Percentiles rank a stretch among this genome's conserved stretches.
These are phyloP conservation scores for Perca schrenkii DNA, from an alignment of 2,113 vertebrate genomes.

Conservation along the genomic window DNA sequence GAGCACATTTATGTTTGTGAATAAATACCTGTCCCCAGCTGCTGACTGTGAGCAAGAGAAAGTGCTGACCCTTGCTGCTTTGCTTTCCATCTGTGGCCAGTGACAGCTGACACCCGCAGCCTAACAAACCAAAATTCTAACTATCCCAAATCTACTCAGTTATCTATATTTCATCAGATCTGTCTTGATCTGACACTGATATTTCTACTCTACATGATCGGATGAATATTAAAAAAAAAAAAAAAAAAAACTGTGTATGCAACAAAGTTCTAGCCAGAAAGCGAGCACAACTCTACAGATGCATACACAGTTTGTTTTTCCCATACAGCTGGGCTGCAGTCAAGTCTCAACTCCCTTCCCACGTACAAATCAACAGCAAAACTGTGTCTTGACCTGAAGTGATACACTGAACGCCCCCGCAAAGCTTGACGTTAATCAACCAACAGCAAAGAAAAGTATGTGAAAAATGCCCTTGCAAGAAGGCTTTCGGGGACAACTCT, in stretches of 20 bases:
- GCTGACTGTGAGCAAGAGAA: constrained; percentile 22
- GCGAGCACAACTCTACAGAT: background rate
- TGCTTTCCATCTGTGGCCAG: constrained; percentile 37
- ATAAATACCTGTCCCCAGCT: constrained; percentile 43
- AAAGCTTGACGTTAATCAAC: background rate
- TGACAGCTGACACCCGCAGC: constrained; percentile 30
- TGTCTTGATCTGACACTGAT: background rate
- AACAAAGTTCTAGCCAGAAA: background rate
- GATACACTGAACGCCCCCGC: background rate
- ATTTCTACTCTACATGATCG: background rate
- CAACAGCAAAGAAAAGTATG: background rate
- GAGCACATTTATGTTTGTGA: constrained; percentile 12
- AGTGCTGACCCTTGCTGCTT: constrained; percentile 10
- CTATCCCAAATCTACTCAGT: background rate
- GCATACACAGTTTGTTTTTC: constrained; percentile 6
- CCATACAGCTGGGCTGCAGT: background rate
- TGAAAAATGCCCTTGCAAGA: background rate
- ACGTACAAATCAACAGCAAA: background rate
- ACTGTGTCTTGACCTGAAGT: background rate
- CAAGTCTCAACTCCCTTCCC: background rate
- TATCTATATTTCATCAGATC: background rate
- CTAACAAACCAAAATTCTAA: constrained; percentile 3
- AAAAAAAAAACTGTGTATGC: background rate
- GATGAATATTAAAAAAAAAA: background rate
- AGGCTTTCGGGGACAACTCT: background rate